Base-by-base conservation (phyloP, 1,140 invertebrate species). In the Drosophila triauraria region DNA sequence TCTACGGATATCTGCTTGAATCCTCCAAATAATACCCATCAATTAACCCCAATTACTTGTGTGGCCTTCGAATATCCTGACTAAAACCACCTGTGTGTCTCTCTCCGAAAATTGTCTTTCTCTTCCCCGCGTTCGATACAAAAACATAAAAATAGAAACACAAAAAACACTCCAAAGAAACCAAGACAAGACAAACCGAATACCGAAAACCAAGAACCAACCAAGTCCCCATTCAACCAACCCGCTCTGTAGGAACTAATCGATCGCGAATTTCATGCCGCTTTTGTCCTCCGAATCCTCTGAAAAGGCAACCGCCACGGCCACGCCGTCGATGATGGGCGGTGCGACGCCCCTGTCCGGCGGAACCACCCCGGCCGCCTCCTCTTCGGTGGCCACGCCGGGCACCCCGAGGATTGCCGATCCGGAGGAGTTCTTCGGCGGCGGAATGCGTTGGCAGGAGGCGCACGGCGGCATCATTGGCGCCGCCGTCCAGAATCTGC, bases 211-310 rank as follows among this genome's bases (percentile, higher is more conserved):
- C 40, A 56, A 70, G 61, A 67, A 84, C 68, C 80, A 74, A 79
- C 68, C 74, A 71, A 58, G 61, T 67, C 76, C 82, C 67, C 75
- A 67, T 75, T 65, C 60, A 78, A 75, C 50, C 67, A 75, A 63
- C 61, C 75, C 59, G 67, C 75, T 74, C 79, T 80, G 71, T 92
- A 92, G 90, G 87, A 83, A 80, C 79, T 91, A 86, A 93, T 93
- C 74, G 91, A 93, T 86, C 77, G 83, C 78, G 91, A 93, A 93
- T 93, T 93, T 90, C 75, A 91, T 77, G 90, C 91, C 82, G 92
- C 86, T 83, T 64, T 86, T 93, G 76, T 92, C 88, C 71, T 92
- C 88, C 76, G 86, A 91, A 91, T 54, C 32, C 53, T 23, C 53
- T 38, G 35, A 42, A 57, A 93, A 93, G 91, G 82, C 85, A 75